phyloP scores from a whole-genome alignment of 2,888 invertebrate species.

The Rapana venosa region DNA sequence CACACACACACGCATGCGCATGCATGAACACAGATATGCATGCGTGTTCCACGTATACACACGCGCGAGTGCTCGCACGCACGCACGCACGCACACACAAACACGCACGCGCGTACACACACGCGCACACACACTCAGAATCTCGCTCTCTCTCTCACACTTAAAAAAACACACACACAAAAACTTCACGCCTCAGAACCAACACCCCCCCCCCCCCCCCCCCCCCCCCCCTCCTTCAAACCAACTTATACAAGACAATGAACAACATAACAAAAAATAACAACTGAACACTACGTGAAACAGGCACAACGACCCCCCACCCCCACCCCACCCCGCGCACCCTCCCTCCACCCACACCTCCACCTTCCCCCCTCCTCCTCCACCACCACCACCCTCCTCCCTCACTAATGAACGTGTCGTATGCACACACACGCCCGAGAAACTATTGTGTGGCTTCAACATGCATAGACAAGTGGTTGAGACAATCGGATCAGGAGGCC shows the following conservation, averaged over 20 bases:
- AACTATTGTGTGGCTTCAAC: too few species aligned
- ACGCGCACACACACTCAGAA: too few species aligned
- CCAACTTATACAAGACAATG: background rate
- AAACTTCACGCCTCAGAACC: background rate
- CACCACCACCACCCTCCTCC: too few species aligned
- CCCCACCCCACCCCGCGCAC: too few species aligned
- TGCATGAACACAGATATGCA: background rate
- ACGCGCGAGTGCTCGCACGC: too few species aligned
- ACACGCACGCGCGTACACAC: background rate
- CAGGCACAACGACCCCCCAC: background rate
- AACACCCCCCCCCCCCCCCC: background rate
- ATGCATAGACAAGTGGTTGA: too few species aligned
- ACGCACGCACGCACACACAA: background rate
- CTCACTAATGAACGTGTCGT: too few species aligned
- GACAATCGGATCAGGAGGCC: too few species aligned
- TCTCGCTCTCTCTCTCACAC: background rate
- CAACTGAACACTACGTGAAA: background rate
- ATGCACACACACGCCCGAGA: too few species aligned
- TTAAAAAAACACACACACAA: background rate
- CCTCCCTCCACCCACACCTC: too few species aligned
- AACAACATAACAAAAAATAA: background rate
- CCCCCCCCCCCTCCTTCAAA: background rate
- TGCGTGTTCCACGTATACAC: background rate
- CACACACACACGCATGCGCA: background rate
- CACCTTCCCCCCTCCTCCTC: too few species aligned